Percentiles rank a stretch among this genome's conserved stretches.
These are phyloP conservation scores for Synanthedon myopaeformis DNA, from an alignment of 2,888 invertebrate genomes.

Conservation along the genomic window DNA sequence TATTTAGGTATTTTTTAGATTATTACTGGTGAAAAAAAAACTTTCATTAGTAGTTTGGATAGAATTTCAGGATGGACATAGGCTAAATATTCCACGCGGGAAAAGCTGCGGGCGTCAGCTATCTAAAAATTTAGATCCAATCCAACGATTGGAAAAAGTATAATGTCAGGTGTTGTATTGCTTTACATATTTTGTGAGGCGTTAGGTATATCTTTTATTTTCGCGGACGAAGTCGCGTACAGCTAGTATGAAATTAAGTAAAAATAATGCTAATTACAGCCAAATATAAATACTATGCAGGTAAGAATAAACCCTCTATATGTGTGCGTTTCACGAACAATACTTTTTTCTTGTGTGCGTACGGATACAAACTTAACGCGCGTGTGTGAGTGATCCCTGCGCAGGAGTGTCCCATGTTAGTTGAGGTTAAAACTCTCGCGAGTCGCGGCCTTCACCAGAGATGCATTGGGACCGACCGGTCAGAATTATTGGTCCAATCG, in stretches of 20 bases:
- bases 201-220: too few species aligned
- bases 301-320: constrained; percentile 37
- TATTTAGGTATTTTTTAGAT: too few species aligned
- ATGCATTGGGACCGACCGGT: constrained; percentile 57
- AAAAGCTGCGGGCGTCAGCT: too few species aligned
- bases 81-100: too few species aligned
- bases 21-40: too few species aligned
- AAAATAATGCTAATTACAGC: constrained; percentile 46
- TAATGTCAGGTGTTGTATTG: too few species aligned
- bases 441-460: constrained; percentile 66
- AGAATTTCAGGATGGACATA: too few species aligned
- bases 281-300: constrained; percentile 27
- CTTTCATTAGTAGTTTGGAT: too few species aligned
- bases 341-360: constrained; percentile 18
- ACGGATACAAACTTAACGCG: constrained; percentile 18
- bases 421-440: constrained; percentile 52
- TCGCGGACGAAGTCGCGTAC: too few species aligned
- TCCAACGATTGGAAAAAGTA: too few species aligned
- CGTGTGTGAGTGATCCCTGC: constrained; percentile 43
- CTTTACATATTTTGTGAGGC: too few species aligned
- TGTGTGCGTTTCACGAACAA: constrained; percentile 24
- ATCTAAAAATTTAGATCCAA: too few species aligned
- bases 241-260: neutral
- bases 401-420: constrained; percentile 49
- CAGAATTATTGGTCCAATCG: constrained; percentile 34